phyloP scores from a whole-genome alignment of 2,113 vertebrate species.

The Halcyon senegalensis region DNA sequence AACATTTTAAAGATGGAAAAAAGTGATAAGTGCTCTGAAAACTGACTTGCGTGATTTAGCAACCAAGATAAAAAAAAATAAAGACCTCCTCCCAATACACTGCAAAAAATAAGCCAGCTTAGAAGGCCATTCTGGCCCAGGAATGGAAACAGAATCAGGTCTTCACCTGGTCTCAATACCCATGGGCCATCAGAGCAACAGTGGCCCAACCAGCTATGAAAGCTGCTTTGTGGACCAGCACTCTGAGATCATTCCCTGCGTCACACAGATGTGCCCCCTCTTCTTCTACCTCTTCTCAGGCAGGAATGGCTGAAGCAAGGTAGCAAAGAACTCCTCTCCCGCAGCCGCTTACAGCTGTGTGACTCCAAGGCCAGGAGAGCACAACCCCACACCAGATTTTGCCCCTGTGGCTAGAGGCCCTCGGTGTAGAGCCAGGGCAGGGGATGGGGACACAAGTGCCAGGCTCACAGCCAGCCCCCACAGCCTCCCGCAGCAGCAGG shows the following conservation, averaged over 20 bases:
- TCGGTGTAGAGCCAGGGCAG: rapidly evolving
- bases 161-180: background rate
- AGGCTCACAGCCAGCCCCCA: rapidly evolving
- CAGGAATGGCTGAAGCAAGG: background rate
- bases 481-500: background rate
- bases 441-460: rapidly evolving
- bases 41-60: background rate
- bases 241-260: background rate
- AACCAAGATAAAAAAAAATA: background rate
- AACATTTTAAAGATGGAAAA: background rate
- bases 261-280: background rate
- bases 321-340: background rate
- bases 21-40: background rate
- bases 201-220: background rate
- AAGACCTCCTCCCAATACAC: background rate
- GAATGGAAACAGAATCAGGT: background rate
- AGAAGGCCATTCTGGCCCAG: background rate
- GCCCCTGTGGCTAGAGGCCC: rapidly evolving
- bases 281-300: background rate
- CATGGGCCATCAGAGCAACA: background rate
- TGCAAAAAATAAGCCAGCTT: background rate
- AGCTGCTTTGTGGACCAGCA: background rate
- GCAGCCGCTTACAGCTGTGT: background rate
- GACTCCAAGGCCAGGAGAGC: background rate
- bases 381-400: background rate